Evolutionary conservation across 2,797 vertebrate species (phyloP).

Genomic region (Helicolenus hilgendorfi): DNA sequence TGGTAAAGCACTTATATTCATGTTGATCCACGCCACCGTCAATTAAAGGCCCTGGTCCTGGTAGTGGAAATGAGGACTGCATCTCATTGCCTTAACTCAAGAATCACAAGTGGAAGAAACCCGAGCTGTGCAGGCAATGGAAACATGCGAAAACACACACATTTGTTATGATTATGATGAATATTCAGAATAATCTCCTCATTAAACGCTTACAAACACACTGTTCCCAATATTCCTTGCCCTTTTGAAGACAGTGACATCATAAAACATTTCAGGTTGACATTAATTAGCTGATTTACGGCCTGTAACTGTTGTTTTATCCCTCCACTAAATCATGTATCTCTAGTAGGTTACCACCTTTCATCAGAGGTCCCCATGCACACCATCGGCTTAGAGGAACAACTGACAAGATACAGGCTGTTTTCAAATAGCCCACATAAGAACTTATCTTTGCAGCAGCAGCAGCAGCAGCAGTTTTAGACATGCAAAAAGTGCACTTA

Average conservation of each 20-base stretch:
- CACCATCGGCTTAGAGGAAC: constrained; percentile 11
- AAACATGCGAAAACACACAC: constrained; percentile 8
- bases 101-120: constrained; percentile 41
- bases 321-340: constrained; percentile 43
- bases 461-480: background rate
- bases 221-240: constrained; percentile 8
- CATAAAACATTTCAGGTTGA: constrained; percentile 47
- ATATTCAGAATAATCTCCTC: constrained; percentile 25
- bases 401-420: background rate
- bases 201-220: background rate
- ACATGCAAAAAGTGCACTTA: background rate
- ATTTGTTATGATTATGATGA: constrained; percentile 57
- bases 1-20: constrained; percentile 72
- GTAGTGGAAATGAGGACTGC: constrained; percentile 31
- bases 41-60: constrained; percentile 45
- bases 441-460: background rate
- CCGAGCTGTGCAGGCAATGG: constrained; percentile 1
- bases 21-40: constrained; percentile 40
- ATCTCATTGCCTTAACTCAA: constrained; percentile 27
- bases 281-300: constrained; percentile 48
- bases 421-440: constrained; percentile 5
- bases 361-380: constrained; percentile 55
- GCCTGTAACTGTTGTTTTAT: constrained; percentile 41
- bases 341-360: background rate
- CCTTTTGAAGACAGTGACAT: constrained; percentile 36